These are phyloP conservation scores for Sebastes cheni DNA, from an alignment of 2,797 vertebrate species.

Conservation along the genomic window DNA sequence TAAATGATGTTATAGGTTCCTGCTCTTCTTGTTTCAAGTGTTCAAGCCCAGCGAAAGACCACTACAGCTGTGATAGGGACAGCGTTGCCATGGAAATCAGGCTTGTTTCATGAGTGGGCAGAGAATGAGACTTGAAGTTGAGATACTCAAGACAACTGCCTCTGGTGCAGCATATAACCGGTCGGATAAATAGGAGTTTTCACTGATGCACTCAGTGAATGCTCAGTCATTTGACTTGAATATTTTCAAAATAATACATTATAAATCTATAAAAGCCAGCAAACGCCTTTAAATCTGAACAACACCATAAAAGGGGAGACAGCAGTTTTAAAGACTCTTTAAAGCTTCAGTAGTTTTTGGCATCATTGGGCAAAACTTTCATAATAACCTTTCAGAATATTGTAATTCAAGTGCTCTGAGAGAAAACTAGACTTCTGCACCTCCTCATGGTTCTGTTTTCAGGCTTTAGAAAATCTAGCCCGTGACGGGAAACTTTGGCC, in stretches of 20 bases:
- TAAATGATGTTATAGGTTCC: neutral
- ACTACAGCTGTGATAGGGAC: slow-evolving; percentile 33
- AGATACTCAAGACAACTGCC: slow-evolving; percentile 48
- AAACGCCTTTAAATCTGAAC: neutral
- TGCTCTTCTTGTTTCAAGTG: neutral
- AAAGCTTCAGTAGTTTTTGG: no score
- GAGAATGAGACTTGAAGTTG: slow-evolving; percentile 49
- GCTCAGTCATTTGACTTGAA: neutral
- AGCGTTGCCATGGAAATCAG: slow-evolving; percentile 67
- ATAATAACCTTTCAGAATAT: no score
- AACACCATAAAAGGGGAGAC: neutral
- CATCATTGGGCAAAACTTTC: no score
- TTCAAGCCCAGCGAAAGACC: neutral
- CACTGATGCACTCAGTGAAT: neutral
- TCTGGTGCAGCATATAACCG: slow-evolving; percentile 8
- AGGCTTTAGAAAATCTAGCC: no score
- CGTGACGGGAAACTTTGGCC: accelerated
- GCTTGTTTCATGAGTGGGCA: slow-evolving; percentile 65
- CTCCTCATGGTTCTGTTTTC: no score
- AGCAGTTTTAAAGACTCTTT: neutral
- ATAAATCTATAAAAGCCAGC: neutral
- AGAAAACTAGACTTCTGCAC: no score
- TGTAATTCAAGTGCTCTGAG: no score
- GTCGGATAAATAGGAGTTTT: neutral
- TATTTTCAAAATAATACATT: neutral